A percentile compares a stretch with the other conserved stretches of the same genome.
phyloP scores from a whole-genome alignment of 1,140 invertebrate species.

The Camponotus vicinus region DNA sequence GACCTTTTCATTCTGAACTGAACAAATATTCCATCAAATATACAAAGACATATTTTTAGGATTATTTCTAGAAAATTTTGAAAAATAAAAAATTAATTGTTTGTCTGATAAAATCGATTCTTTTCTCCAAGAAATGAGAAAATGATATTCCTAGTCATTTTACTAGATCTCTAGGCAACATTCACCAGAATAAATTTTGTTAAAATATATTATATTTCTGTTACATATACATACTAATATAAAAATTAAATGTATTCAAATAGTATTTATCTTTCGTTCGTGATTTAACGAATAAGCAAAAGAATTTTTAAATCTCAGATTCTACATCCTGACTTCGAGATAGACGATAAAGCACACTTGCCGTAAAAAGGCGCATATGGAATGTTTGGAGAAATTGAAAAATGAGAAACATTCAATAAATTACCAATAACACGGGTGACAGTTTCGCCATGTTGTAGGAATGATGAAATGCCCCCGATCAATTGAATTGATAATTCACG shows the following conservation, averaged over 20 bases:
- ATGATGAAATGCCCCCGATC: background rate
- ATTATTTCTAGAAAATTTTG: background rate
- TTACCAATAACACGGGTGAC: no score
- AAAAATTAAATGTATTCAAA: background rate
- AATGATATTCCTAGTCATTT: background rate
- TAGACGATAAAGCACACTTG: background rate
- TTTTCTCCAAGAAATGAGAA: background rate
- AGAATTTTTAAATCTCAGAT: background rate
- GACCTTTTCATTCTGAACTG: background rate
- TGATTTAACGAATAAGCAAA: background rate
- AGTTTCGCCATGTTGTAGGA: background rate
- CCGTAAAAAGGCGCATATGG: background rate
- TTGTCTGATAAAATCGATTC: background rate
- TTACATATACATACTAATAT: no score
- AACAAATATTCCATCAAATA: background rate
- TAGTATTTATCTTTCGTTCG: background rate
- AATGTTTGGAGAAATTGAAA: background rate
- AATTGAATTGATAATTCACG: background rate
- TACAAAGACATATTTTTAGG: background rate
- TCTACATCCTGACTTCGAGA: background rate
- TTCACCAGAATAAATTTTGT: background rate
- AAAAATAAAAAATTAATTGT: slow-evolving; percentile 9
- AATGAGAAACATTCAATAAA: slow-evolving; percentile 9
- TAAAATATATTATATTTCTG: background rate
- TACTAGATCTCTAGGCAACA: background rate